Evolutionary conservation across 2,888 invertebrate genomes (phyloP), one percentile per base, ranked within the genome.

Genomic region (Sylvicola cinctus): DNA sequence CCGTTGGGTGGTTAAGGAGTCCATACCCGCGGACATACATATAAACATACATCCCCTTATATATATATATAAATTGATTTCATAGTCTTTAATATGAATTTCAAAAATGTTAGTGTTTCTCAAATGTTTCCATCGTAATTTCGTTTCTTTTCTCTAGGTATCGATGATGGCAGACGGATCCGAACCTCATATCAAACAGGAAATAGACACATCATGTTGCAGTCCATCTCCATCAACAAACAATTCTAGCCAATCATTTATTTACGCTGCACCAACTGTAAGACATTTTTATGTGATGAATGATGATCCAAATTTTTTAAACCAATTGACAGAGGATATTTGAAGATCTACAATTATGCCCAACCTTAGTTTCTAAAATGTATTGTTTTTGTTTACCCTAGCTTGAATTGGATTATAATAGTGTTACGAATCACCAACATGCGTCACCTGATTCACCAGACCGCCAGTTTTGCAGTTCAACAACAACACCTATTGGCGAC

Each of bases 381-480:
- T 28, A 28, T 28, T 28, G n/a, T 7, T 30, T 30, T 41, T 38
- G 36, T 35, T 34, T n/a, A 28, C 14, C 31, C 16, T 12, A 36
- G 31, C 29, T 32, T 12, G 25, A 40, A 17, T 32, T 40, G 34
- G 36, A 39, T 16, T 41, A 31, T 20, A 40, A 39, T 35, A 38
- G 36, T 38, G 39, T 42, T 34, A 32, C 59, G 64, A 65, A 46
- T 65, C 52, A 66, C 66, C 23, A 51, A 63, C 26, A 49, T 49
- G 39, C 63, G 63, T 45, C 60, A 60, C 6, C 67, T 63, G 45
- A 70, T 65, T 54, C 74, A 44, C 85, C 85, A 0, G 85, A 87
- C 45, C 72, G 80, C 51, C 85, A 87, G 55, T 81, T 80, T 56
- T 88, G 87, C 55, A 85, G 87, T 34, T 88, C 84, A 17, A 87